Conservation (phyloP, 2,888 invertebrate genomes). For the Ametastegia equiseti region DNA sequence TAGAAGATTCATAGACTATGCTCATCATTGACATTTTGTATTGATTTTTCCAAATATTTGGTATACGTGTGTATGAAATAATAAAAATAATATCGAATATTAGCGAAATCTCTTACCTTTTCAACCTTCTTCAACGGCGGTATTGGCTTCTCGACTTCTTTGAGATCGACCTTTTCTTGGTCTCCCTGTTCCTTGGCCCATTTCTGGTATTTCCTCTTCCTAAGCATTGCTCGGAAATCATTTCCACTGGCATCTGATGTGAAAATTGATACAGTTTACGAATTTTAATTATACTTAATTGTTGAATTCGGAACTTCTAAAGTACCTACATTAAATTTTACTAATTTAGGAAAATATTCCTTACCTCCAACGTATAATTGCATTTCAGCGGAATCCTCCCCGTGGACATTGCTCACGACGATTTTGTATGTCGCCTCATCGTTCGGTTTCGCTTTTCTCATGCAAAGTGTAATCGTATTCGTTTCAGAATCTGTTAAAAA, state of each 20-base stretch:
- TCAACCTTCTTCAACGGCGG: slow-evolving; percentile 95
- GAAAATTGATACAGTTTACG: slow-evolving; percentile 39
- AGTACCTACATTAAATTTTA: too few species aligned
- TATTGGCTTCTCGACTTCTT: slow-evolving; percentile 92
- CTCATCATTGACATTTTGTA: too few species aligned
- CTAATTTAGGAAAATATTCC: too few species aligned
- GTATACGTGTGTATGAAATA: neutral
- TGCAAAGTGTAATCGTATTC: slow-evolving; percentile 94
- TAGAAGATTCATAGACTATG: too few species aligned
- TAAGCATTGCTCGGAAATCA: slow-evolving; percentile 99
- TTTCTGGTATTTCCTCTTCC: slow-evolving; percentile 96
- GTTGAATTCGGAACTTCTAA: too few species aligned
- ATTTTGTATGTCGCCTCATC: slow-evolving; percentile 98
- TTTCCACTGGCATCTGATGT: slow-evolving; percentile 93
- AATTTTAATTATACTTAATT: slow-evolving; percentile 14
- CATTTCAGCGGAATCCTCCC: slow-evolving; percentile 97
- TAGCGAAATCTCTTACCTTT: slow-evolving; percentile 83
- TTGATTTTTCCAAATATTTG: neutral
- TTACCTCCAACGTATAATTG: slow-evolving; percentile 96
- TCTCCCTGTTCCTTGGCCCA: slow-evolving; percentile 95
- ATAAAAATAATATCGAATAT: neutral
- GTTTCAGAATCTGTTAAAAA: slow-evolving; percentile 96
- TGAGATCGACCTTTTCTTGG: slow-evolving; percentile 95
- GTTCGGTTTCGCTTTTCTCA: slow-evolving; percentile 96
- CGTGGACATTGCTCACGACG: slow-evolving; percentile 94